Evolutionary conservation across 2,113 vertebrate genomes (phyloP), one percentile per base, ranked within the genome.

Genomic region (Pseudorectes ferrugineus): DNA sequence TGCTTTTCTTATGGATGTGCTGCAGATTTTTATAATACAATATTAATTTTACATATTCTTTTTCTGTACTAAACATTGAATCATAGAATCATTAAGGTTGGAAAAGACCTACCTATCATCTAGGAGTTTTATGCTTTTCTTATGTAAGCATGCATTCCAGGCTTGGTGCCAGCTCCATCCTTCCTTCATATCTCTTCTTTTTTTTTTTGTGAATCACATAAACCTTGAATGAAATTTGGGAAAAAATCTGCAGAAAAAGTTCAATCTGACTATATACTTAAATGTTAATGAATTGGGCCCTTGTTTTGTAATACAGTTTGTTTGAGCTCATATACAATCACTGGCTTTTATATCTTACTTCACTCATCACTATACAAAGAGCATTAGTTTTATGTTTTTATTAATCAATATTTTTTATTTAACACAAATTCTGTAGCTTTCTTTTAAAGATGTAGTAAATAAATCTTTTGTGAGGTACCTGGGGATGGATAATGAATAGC

Each of bases 321-420:
- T 72, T 91, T 93, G 51, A 94, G n/a, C 77, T 92, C 33, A 7
- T 94, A 68, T 68, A 35, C 46, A 87, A 17, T 91, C 92, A 95
- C 59, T 93, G 77, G 28, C 85, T 89, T 95, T 95, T 92, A 91
- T 87, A 92, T 96, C 63, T 97, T 89, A 94, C 85, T 96, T 89
- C 84, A 90, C 92, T 97, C 92, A 97, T 96, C 96, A 94, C 92
- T 96, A 81, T 97, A 95, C 74, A 75, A 92, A 95, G 95, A 97
- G 97, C 89, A 94, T 73, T 36, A 21, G 43, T 70, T 96, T 96
- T 52, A 31, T 70, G 95, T 97, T 94, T 91, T 95, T 97, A 94
- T 97, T 96, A 96, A 95, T 97, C 88, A 94, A 18, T 93, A 82
- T 96, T 97, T 97, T 95, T 95, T 96, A 86, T 96, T 96, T 98